These are phyloP conservation scores for Tetanocera ferruginea DNA, from an alignment of 2,888 invertebrate genomes.

Conservation along the genomic window DNA sequence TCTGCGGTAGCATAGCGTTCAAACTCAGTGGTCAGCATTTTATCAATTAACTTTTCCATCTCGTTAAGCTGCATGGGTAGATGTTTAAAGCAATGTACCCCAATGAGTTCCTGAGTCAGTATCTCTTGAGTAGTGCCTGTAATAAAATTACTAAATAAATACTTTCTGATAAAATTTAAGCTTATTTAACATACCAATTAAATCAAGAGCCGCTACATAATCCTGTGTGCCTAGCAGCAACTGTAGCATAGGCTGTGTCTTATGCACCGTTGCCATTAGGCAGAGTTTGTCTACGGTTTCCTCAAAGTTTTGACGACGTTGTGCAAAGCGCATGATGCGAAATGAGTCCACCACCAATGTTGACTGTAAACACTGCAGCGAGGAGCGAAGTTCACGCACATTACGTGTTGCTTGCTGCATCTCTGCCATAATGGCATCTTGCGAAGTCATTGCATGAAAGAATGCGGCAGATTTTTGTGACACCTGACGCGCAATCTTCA, in stretches of 20 bases:
- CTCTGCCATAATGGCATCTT: slow-evolving; percentile 96
- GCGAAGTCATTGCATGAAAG: slow-evolving; percentile 98
- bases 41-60: slow-evolving; percentile 95
- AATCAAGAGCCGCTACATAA: slow-evolving; percentile 96
- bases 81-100: slow-evolving; percentile 95
- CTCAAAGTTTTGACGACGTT: slow-evolving; percentile 76
- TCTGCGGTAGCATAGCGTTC: slow-evolving; percentile 91
- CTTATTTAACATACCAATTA: slow-evolving; percentile 76
- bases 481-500: slow-evolving; percentile 65
- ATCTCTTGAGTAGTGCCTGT: slow-evolving; percentile 90
- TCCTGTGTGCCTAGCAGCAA: slow-evolving; percentile 93
- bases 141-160: background rate
- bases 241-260: slow-evolving; percentile 98
- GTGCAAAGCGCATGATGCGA: slow-evolving; percentile 80
- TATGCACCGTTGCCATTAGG: slow-evolving; percentile 94
- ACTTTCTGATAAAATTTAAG: background rate
- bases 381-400: slow-evolving; percentile 80
- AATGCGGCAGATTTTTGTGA: slow-evolving; percentile 96
- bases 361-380: slow-evolving; percentile 83
- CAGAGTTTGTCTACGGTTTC: slow-evolving; percentile 83
- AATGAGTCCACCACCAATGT: slow-evolving; percentile 85
- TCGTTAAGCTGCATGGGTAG: slow-evolving; percentile 95
- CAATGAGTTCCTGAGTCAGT: slow-evolving; percentile 88
- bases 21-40: slow-evolving; percentile 96
- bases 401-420: slow-evolving; percentile 86